Evolutionary conservation across 2,113 vertebrate species (phyloP).

Genomic region (Ahaetulla prasina): DNA sequence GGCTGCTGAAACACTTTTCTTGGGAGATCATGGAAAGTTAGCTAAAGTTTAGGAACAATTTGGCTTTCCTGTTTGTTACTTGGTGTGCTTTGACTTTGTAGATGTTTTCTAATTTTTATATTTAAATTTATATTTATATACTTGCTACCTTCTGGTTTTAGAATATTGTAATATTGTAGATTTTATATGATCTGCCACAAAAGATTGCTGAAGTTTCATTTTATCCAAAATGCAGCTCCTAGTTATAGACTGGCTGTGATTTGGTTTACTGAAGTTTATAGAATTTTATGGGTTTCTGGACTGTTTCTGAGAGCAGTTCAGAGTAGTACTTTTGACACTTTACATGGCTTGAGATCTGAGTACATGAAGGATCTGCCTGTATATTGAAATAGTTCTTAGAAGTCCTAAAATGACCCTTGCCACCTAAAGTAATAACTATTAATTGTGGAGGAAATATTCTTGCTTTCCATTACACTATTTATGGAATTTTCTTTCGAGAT

Average conservation of each 20-base stretch:
- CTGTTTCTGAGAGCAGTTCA: neutral
- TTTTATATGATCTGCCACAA: neutral
- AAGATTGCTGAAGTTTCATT: neutral
- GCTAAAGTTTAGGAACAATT: neutral
- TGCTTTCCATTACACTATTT: neutral
- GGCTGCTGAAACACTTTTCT: neutral
- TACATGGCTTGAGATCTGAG: neutral
- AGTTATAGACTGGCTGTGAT: neutral
- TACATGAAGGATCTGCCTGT: neutral
- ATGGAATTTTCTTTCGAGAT: neutral
- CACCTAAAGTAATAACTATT: neutral
- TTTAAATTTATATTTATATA: too few relatives aligned
- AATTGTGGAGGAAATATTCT: neutral
- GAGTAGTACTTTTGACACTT: neutral
- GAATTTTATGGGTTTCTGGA: neutral
- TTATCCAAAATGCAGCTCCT: neutral
- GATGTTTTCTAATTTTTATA: neutral
- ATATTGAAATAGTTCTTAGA: neutral
- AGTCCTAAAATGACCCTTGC: neutral
- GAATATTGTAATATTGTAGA: neutral
- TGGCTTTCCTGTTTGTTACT: neutral
- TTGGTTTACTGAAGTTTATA: neutral
- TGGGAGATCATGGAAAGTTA: neutral
- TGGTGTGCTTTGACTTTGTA: neutral
- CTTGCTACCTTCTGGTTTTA: neutral